Base-by-base conservation (phyloP, 1,140 invertebrate genomes). In the Marisa cornuarietis region DNA sequence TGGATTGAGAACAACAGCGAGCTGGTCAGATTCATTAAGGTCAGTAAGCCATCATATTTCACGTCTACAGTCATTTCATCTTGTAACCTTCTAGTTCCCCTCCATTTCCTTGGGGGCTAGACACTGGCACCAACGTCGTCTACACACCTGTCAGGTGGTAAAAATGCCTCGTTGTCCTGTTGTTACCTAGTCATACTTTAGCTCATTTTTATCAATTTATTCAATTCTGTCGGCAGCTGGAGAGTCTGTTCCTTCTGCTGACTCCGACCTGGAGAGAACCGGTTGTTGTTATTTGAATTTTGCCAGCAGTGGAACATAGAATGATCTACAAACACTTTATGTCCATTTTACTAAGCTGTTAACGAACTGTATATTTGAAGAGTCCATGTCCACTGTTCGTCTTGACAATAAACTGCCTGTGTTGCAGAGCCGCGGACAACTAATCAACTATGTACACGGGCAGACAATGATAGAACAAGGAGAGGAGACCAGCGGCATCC, bases 401-500 rank as follows among this genome's bases (percentile, higher is more conserved):
- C 31, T 42, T 42, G 31, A 42, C 31, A 42, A 42, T 5, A 42
- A 5, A 42, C 1, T 42, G 31, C 3, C 16, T 18, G 68, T 76
- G 26, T 87, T 83, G 11, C 80, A 89, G 85, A 71, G 81, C 24
- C 85, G 85, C 66, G 85, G 87, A 16, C 81, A 86, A 72, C 62
- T 88, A 10, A 76, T 88, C 16, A 84, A 71, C 51, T 90, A 86
- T 73, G 83, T 87, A 62, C 87, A 88, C 81, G 87, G 87, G 14
- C 88, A 91, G 58, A 78, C 82, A 11, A 85, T 91, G 14, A 84
- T 90, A 71, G 76, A 80, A 9, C 81, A 85, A 61, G 88, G 86
- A 11, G 88, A 89, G 24, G 80, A 84, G 0, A 83, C 87, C 14
- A 86, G 88, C 71, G 91, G 91, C 9, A 89, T 92, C 11, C 90